phyloP scores from a whole-genome alignment of 2,797 vertebrate genomes.

The Oreonectes daqikongensis region DNA sequence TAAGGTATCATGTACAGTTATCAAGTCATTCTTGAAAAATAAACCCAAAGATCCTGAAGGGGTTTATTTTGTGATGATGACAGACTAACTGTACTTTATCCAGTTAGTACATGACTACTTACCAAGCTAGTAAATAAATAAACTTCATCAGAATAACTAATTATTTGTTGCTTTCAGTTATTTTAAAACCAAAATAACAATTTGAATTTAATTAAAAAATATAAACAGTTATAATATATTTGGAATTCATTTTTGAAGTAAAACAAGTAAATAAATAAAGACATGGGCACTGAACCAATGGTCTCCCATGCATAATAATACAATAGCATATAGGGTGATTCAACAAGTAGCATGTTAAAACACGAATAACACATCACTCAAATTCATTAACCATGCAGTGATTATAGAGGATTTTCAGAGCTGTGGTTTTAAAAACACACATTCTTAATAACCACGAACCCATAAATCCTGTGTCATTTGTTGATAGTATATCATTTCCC shows the following conservation, averaged over 20 bases:
- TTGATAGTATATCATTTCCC: conserved; percentile 26
- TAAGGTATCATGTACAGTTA: neutral
- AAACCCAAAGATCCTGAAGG: neutral
- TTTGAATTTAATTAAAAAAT: conserved; percentile 1
- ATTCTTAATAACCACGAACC: conserved; percentile 24
- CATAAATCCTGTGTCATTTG: conserved; percentile 13
- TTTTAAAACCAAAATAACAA: neutral
- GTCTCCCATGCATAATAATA: neutral
- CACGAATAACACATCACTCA: conserved; percentile 46
- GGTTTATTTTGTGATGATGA: neutral
- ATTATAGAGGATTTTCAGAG: conserved; percentile 46
- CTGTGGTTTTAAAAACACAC: neutral
- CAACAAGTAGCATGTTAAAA: conserved; percentile 39
- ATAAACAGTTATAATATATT: neutral
- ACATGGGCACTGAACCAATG: neutral
- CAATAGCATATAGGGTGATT: neutral
- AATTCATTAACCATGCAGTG: conserved; percentile 39
- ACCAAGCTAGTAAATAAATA: neutral
- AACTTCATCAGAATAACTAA: conserved; percentile 33
- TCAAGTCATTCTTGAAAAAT: neutral
- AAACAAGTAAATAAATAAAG: neutral
- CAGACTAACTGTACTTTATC: neutral
- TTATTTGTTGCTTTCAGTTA: conserved; percentile 12
- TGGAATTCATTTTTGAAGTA: neutral
- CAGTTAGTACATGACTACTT: neutral